Conservation (phyloP, 1,140 invertebrate species). For the Euglossa dilemma region DNA sequence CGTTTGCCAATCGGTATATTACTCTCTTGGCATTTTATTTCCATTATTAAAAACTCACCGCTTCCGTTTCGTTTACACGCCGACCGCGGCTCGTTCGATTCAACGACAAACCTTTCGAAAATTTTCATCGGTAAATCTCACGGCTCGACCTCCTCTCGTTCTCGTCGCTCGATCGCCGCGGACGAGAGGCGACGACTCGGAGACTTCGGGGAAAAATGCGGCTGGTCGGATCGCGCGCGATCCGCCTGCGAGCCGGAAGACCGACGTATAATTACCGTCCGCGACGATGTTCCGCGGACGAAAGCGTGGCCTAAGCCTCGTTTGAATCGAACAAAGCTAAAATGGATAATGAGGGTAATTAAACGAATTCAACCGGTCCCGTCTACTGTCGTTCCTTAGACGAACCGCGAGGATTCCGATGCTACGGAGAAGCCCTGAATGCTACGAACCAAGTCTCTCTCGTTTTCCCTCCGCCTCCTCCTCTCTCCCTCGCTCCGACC, state of each 20-base stretch:
- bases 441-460: conserved; percentile 16
- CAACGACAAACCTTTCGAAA: not conserved
- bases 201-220: too few species aligned
- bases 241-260: not conserved
- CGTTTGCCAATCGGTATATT: not conserved
- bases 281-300: conserved; percentile 13
- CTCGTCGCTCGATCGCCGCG: too few species aligned
- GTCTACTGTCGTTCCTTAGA: conserved; percentile 38
- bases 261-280: conserved; percentile 23
- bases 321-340: conserved; percentile 49
- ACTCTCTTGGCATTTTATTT: conserved; percentile 2
- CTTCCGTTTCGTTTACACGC: not conserved
- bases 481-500: not conserved
- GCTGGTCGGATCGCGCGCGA: not conserved
- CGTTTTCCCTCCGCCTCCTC: conserved; percentile 12
- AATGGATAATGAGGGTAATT: conserved; percentile 67
- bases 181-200: too few species aligned
- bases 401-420: conserved; percentile 25
- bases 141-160: too few species aligned
- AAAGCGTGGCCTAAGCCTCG: not conserved
- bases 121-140: not conserved
- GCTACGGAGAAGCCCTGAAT: conserved; percentile 30
- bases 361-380: conserved; percentile 60
- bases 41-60: not conserved
- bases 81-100: not conserved